Percentiles rank a stretch among this genome's conserved stretches.
Evolutionary conservation across 2,888 invertebrate species (phyloP).

Genomic region (Carterocephalus palaemon): DNA sequence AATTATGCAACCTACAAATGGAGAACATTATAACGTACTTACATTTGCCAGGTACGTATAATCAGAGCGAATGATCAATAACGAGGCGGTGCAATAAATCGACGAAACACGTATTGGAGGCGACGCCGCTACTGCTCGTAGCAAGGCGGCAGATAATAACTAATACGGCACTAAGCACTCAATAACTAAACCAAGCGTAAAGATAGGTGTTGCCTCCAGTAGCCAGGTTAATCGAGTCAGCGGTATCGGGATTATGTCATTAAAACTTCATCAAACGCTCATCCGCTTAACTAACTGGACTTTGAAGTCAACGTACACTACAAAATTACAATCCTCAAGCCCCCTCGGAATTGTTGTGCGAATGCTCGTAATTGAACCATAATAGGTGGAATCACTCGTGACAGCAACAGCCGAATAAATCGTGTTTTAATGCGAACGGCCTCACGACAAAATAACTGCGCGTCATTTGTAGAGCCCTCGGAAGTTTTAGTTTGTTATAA

Average conservation of each 20-base stretch:
- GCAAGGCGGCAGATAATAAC: constrained; percentile 49
- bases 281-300: constrained; percentile 61
- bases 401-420: constrained; percentile 8
- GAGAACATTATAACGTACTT: constrained; percentile 4
- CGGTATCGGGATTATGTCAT: constrained; percentile 72
- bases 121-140: constrained; percentile 42
- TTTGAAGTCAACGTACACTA: constrained; percentile 43
- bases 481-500: background rate
- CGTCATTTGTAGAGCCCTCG: background rate
- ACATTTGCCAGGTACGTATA: constrained; percentile 35
- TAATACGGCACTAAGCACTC: constrained; percentile 44
- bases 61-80: constrained; percentile 54
- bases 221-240: constrained; percentile 67
- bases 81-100: constrained; percentile 47
- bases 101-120: constrained; percentile 47
- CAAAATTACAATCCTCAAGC: constrained; percentile 35
- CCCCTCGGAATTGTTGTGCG: constrained; percentile 10
- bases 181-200: constrained; percentile 39
- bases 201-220: constrained; percentile 57
- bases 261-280: constrained; percentile 69
- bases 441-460: background rate
- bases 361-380: constrained; percentile 10
- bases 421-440: constrained; percentile 1
- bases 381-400: constrained; percentile 26
- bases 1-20: constrained; percentile 9